Conservation (phyloP, 2,888 invertebrate species). For the Apamea epomidion region DNA sequence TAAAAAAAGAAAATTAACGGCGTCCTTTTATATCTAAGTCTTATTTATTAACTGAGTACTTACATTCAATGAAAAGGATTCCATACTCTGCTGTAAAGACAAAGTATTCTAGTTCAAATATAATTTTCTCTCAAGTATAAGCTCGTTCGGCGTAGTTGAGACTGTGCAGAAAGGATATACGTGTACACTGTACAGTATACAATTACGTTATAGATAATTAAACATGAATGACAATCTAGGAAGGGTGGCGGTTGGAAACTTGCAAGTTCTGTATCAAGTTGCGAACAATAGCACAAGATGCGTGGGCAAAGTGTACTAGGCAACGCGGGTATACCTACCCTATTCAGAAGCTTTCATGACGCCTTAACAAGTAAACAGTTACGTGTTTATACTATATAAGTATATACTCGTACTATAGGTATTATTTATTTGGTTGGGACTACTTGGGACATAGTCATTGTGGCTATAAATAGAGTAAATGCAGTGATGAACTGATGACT, state of each 20-base stretch:
- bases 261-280: slow-evolving; percentile 60
- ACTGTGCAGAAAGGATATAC: slow-evolving; percentile 44
- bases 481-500: slow-evolving; percentile 28
- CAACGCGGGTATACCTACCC: slow-evolving; percentile 38
- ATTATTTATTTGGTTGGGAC: slow-evolving; percentile 31
- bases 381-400: slow-evolving; percentile 5
- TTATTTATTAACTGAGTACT: slow-evolving; percentile 43
- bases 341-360: slow-evolving; percentile 44
- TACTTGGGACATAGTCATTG: slow-evolving; percentile 8
- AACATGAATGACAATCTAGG: slow-evolving; percentile 59
- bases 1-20: slow-evolving; percentile 31
- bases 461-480: slow-evolving; percentile 36
- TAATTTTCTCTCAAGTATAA: slow-evolving; percentile 45
- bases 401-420: not conserved
- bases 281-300: slow-evolving; percentile 59
- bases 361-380: slow-evolving; percentile 41
- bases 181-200: slow-evolving; percentile 30
- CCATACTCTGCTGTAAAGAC: slow-evolving; percentile 22
- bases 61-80: slow-evolving; percentile 33
- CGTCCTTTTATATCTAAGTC: slow-evolving; percentile 41
- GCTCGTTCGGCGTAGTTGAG: slow-evolving; percentile 25
- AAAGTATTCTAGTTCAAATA: slow-evolving; percentile 45
- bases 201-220: slow-evolving; percentile 61
- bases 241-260: slow-evolving; percentile 59
- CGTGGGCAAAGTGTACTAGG: slow-evolving; percentile 48